Percentiles rank a stretch among this genome's conserved stretches.
Evolutionary conservation across 2,797 vertebrate species (phyloP).

Genomic region (Manis pentadactyla): DNA sequence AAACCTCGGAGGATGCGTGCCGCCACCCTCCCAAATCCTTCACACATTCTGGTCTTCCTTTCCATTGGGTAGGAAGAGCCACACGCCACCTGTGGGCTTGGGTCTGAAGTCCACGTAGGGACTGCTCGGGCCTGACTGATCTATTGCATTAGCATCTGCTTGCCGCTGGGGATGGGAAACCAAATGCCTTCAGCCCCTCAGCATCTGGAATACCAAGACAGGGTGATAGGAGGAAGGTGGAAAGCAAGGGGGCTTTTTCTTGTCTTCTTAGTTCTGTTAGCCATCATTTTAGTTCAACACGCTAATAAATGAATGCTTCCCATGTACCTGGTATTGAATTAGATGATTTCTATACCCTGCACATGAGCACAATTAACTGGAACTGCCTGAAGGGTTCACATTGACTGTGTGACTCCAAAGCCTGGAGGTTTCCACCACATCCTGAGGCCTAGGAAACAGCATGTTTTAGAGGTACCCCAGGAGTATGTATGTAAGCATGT

Average conservation of each 20-base stretch:
- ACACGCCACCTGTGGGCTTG: not conserved
- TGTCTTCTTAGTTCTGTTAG: not conserved
- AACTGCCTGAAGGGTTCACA: not conserved
- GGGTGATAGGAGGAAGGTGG: not conserved
- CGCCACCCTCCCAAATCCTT: not conserved
- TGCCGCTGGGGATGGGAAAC: not conserved
- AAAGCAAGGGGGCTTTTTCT: not conserved
- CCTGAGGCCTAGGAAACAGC: not conserved
- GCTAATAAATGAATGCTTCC: not conserved
- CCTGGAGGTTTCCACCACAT: not conserved
- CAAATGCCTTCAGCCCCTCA: no score
- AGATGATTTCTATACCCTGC: not conserved
- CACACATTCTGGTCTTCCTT: not conserved
- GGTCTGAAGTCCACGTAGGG: not conserved
- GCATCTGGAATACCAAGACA: not conserved
- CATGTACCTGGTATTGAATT: not conserved
- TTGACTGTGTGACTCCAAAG: not conserved
- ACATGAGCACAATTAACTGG: not conserved
- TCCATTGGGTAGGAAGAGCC: not conserved
- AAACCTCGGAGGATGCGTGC: not conserved
- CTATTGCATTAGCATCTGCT: not conserved
- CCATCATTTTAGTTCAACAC: not conserved
- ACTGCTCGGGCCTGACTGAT: not conserved
- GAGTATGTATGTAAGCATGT: fast-evolving
- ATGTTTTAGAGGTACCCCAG: not conserved